A percentile compares a stretch with the other conserved stretches of the same genome.
phyloP scores from a whole-genome alignment of 1,140 invertebrate species.

The Drosophila bifasciata region DNA sequence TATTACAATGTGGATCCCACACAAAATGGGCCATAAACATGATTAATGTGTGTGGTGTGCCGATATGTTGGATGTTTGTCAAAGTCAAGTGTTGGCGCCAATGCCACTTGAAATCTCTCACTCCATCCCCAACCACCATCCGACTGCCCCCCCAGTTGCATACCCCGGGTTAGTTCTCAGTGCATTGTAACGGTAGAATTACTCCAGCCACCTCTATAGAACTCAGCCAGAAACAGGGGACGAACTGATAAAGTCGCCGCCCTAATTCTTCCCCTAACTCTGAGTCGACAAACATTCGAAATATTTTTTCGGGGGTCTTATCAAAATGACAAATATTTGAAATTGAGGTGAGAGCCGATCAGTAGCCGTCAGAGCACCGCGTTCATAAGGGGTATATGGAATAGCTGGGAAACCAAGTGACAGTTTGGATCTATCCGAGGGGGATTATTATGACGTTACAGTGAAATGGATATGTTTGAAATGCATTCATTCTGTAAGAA shows the following conservation, averaged over 20 bases:
- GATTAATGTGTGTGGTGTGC: constrained; percentile 65
- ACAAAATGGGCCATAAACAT: constrained; percentile 52
- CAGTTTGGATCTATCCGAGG: constrained; percentile 1
- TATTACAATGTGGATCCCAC: constrained; percentile 32
- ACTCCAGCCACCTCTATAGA: not conserved
- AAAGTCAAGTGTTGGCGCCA: constrained; percentile 83
- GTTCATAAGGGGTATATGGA: constrained; percentile 15
- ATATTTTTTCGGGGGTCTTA: constrained; percentile 67
- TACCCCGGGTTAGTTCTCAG: constrained; percentile 19
- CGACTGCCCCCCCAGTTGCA: constrained; percentile 23
- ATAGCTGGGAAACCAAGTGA: constrained; percentile 12
- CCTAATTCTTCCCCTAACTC: constrained; percentile 14
- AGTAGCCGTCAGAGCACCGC: not conserved
- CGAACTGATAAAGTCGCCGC: constrained; percentile 26
- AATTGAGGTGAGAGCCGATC: constrained; percentile 62
- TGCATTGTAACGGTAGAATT: constrained; percentile 59
- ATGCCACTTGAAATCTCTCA: constrained; percentile 55
- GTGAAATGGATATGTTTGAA: not conserved
- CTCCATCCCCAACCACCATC: not conserved
- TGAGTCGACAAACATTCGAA: constrained; percentile 29
- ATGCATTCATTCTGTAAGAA: not conserved
- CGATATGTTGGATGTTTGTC: constrained; percentile 63
- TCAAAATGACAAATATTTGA: constrained; percentile 78
- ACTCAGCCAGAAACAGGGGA: constrained; percentile 4
- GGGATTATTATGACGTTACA: not conserved